Evolutionary conservation across 2,113 vertebrate genomes (phyloP), one percentile per base, ranked within the genome.

Genomic region (Gasterosteus nipponicus): DNA sequence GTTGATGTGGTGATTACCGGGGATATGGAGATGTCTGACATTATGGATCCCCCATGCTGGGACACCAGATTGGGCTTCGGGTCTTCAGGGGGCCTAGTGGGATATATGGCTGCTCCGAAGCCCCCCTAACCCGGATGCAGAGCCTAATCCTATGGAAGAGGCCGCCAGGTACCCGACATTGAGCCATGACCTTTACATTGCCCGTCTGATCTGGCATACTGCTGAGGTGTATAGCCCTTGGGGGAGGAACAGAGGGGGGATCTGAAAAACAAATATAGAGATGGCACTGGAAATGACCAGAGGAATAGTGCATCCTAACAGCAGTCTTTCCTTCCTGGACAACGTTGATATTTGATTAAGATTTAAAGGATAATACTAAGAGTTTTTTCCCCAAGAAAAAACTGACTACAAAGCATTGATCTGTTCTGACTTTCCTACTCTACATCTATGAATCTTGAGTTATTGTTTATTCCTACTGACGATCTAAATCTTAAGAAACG

Each of bases 121-220:
- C 39, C 49, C 57, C 67, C 60, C 58, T 46, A 77, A 70, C 54
- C 74, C 54, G 60, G 19, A 77, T 58, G 35, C 53, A 77, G 33
- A 62, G 38, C 15, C 69, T 58, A 69, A 66, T 81, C 74, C 72
- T 78, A 49, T 73, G 57, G 77, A 83, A 66, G 63, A 78, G 42
- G 35, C 54, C 85, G 78, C 74, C 46, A 73, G 51, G 65, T 81
- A 74, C 78, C 80, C 51, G 83, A 80, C 76, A 61, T 72, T 69
- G 82, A 86, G 86, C 66, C 62, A 6, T 88, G 89, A 91, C 89
- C 88, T 92, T 91, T 90, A 63, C 68, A 64, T 47, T 82, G 88
- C 83, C 73, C 69, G 46, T 68, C 51, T 84, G 59, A 86, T 78
- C 74, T 74, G 29, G 49, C 74, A 59, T 42, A 71, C 79, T 80